phyloP scores from a whole-genome alignment of 2,888 invertebrate genomes.

The Odontothrips loti region DNA sequence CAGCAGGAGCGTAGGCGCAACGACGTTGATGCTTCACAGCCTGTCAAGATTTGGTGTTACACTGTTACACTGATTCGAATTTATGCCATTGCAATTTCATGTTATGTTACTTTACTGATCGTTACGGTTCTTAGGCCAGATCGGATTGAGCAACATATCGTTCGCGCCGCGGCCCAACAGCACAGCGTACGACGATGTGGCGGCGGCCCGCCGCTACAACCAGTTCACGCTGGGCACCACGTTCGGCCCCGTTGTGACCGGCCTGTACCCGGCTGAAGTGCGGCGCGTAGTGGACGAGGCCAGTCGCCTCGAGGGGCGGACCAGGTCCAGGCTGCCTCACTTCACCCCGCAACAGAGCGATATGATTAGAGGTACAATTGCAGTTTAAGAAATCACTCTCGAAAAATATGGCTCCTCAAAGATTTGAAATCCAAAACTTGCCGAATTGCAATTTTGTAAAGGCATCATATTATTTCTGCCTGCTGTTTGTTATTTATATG shows the following conservation, averaged over 20 bases:
- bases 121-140: not conserved
- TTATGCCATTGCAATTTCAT: too few species aligned
- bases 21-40: too few species aligned
- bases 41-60: too few species aligned
- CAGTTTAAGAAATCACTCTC: too few species aligned
- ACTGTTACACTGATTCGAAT: too few species aligned
- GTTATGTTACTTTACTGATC: too few species aligned
- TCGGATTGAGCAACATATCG: not conserved
- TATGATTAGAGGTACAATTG: not conserved
- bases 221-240: not conserved
- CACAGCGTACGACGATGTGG: not conserved
- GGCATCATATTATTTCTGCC: too few species aligned
- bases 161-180: not conserved
- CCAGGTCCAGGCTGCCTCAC: not conserved
- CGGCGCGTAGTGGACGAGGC: constrained; percentile 1
- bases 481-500: too few species aligned
- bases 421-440: too few species aligned
- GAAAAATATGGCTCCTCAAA: too few species aligned
- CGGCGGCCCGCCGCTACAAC: not conserved
- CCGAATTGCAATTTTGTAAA: too few species aligned
- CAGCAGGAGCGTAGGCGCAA: too few species aligned
- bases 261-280: not conserved
- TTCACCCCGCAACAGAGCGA: not conserved
- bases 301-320: not conserved
- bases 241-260: not conserved